Base-by-base conservation (phyloP, 2,797 vertebrate species). In the Delichon dasypus region DNA sequence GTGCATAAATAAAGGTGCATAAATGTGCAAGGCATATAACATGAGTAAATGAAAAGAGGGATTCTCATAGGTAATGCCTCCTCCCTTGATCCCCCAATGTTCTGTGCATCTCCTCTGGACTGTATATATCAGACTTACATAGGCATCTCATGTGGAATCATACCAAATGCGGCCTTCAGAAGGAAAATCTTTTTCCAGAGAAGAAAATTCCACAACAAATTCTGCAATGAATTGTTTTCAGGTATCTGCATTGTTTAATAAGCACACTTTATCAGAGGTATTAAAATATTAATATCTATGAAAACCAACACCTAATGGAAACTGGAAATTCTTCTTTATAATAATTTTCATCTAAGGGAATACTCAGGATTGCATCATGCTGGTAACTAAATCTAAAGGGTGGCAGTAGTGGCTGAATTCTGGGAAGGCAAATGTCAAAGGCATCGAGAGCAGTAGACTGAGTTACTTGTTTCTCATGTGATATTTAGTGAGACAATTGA, bases 391-490 rank as follows among this genome's bases (percentile, higher is more conserved):
- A 91, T 89, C 20, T 77, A 67, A 79, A 65, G 66, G 10, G 21
- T 74, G 30, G 32, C 74, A 79, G 14, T 26, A 65, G 50, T 38
- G 77, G 22, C 67, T 96, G 58, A 91, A 55, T 72, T 75, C 17
- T 61, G 51, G 17, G 62, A 65, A 74, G 68, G 44, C 27, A 82
- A 89, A 88, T 76, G 65, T 88, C 70, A 95, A 95, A 95, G 12
- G 27, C 36, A 79, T 53, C 71, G 51, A 76, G 65, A 97, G 40
- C 53, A 85, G 77, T 61, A 89, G 71, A 36, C 67, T 42, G 55
- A 42, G 48, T 26, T 95, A 72, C 74, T 85, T 86, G 15, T 74
- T 89, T 55, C 57, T 92, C 13, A 7, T 64, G 66, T 72, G 76
- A 55, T 81, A 90, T 67, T 91, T 95, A 91, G 23, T 61, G 32